These are phyloP conservation scores for Meteorus sp. DNA, from an alignment of 1,140 invertebrate species.

Conservation along the genomic window DNA sequence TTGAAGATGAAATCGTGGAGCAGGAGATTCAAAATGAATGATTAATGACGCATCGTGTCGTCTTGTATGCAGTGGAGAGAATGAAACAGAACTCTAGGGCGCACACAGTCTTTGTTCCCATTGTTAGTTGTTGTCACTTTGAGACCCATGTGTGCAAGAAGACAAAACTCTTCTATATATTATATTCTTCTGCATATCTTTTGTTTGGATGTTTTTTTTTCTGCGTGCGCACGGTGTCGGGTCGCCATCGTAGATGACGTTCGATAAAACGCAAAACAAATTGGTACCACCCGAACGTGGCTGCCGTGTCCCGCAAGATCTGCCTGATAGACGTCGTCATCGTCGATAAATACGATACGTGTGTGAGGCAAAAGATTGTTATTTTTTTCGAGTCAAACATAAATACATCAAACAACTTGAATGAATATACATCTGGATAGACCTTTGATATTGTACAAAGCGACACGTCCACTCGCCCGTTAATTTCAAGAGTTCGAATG, in stretches of 20 bases:
- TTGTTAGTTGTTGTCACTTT: conserved; percentile 52
- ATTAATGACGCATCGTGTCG: conserved; percentile 53
- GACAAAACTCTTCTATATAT: neutral
- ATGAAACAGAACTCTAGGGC: conserved; percentile 50
- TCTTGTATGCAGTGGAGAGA: conserved; percentile 31
- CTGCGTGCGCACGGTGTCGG: conserved; percentile 41
- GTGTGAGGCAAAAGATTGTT: neutral
- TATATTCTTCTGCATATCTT: neutral
- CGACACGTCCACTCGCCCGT: conserved; percentile 16
- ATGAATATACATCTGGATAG: neutral
- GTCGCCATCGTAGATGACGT: conserved; percentile 49
- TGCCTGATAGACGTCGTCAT: conserved; percentile 14
- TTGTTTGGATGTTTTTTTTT: conserved; percentile 22
- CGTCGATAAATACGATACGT: conserved; percentile 27
- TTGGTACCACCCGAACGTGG: conserved; percentile 20
- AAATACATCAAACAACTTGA: neutral
- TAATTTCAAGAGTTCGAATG: conserved; percentile 23
- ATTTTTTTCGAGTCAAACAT: neutral
- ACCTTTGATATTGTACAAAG: conserved; percentile 8
- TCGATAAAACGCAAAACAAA: conserved; percentile 23
- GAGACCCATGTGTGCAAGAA: conserved; percentile 41
- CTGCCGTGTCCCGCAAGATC: conserved; percentile 13
- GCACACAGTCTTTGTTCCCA: conserved; percentile 50
- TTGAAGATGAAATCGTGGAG: conserved; percentile 52
- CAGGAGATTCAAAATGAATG: conserved; percentile 52